Evolutionary conservation across 2,888 invertebrate species (phyloP).

Genomic region (Anagyrus pseudococci): DNA sequence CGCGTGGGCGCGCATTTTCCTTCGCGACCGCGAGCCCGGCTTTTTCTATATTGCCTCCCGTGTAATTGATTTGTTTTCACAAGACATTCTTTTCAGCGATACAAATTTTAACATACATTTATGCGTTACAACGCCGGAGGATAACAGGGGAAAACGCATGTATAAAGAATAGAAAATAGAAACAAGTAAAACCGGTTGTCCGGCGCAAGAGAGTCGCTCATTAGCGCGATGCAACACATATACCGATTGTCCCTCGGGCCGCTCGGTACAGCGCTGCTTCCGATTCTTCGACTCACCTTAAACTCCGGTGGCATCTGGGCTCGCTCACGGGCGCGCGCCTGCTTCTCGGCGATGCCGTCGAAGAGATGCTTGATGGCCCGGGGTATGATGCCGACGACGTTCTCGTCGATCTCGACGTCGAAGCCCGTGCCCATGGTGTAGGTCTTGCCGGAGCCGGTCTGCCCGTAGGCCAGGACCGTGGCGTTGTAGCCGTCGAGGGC

Average conservation of each 20-base stretch:
- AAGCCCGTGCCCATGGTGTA: slow-evolving; percentile 99
- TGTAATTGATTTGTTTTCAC: not conserved
- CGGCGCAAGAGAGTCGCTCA: too few species aligned
- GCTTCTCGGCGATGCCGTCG: slow-evolving; percentile 74
- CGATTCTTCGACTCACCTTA: slow-evolving; percentile 69
- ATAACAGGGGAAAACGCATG: too few species aligned
- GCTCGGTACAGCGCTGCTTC: too few species aligned
- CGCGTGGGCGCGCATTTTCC: not conserved
- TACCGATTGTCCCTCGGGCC: too few species aligned
- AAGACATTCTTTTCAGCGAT: too few species aligned
- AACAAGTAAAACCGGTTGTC: too few species aligned
- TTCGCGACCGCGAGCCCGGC: too few species aligned
- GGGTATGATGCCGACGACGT: slow-evolving; percentile 84
- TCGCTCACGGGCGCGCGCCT: slow-evolving; percentile 66
- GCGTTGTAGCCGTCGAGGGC: slow-evolving; percentile 97
- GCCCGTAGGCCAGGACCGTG: slow-evolving; percentile 83
- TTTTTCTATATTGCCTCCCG: too few species aligned
- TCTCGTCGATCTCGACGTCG: slow-evolving; percentile 68
- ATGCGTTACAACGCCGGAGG: too few species aligned
- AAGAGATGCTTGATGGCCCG: slow-evolving; percentile 94
- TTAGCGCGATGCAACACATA: not conserved
- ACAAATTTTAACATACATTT: not conserved
- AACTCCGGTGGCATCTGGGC: slow-evolving; percentile 77
- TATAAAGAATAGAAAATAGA: too few species aligned
- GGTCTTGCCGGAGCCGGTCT: slow-evolving; percentile 98